Evolutionary conservation across 2,797 vertebrate species (phyloP).

Genomic region (Salarias fasciatus): DNA sequence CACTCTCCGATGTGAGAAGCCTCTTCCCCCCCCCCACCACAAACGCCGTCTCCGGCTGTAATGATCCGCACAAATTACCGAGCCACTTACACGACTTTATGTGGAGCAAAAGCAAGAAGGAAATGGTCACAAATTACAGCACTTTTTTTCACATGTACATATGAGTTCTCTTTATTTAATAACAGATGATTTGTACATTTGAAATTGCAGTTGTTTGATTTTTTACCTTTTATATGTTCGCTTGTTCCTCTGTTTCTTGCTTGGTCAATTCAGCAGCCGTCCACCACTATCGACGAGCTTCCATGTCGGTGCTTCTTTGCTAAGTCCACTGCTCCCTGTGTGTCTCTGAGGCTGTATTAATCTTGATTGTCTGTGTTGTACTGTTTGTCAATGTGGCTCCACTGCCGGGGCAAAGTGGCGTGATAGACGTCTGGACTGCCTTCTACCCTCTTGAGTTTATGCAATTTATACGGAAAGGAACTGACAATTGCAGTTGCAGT

Average conservation of each 20-base stretch:
- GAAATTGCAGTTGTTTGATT: neutral
- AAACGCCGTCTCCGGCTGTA: conserved; percentile 36
- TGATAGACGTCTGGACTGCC: conserved; percentile 48
- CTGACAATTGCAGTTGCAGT: conserved; percentile 34
- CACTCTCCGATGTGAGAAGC: conserved; percentile 59
- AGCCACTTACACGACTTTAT: neutral
- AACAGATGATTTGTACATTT: conserved; percentile 5
- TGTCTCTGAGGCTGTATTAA: conserved; percentile 55
- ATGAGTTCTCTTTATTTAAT: conserved; percentile 14
- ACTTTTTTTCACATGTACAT: conserved; percentile 24
- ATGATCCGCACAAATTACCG: conserved; percentile 44
- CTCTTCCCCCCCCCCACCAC: too few relatives aligned
- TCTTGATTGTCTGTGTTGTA: conserved; percentile 57
- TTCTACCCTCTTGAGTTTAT: conserved; percentile 40
- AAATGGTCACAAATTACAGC: conserved; percentile 11
- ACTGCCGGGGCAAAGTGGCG: conserved; percentile 50
- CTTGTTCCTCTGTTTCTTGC: conserved; percentile 7
- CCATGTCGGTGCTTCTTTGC: too few relatives aligned
- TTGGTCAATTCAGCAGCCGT: conserved; percentile 15
- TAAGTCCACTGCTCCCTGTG: conserved; percentile 31
- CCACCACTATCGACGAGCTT: neutral
- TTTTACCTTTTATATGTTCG: conserved; percentile 2
- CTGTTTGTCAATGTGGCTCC: conserved; percentile 62
- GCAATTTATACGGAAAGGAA: conserved; percentile 27
- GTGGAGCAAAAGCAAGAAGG: conserved; percentile 12